These are phyloP conservation scores for Corbicula japonica DNA, from an alignment of 2,888 invertebrate species.

Conservation along the genomic window DNA sequence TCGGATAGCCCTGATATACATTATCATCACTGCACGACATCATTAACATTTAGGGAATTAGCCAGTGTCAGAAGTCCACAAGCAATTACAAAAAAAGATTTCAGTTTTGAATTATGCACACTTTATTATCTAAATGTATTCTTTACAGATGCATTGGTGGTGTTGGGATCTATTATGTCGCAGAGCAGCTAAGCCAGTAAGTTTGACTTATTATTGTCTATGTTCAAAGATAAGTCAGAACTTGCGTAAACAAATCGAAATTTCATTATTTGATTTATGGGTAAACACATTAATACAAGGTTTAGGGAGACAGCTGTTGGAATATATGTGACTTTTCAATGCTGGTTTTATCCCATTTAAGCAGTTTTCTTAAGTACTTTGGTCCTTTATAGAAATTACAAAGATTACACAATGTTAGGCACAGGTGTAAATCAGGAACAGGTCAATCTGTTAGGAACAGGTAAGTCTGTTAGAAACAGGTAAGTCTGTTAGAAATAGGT, in stretches of 20 bases:
- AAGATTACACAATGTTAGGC: no score
- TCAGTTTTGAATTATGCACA: not conserved
- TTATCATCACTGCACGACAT: not conserved
- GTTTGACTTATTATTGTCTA: constrained; percentile 9
- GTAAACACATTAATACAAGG: not conserved
- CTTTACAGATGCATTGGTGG: constrained; percentile 82
- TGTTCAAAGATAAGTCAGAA: not conserved
- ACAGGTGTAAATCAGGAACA: no score
- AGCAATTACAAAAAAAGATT: not conserved
- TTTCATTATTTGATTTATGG: no score
- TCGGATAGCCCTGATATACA: not conserved
- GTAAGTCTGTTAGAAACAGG: no score
- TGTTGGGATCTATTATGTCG: constrained; percentile 77
- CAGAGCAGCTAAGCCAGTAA: constrained; percentile 74
- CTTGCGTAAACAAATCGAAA: not conserved
- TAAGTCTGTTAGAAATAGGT: no score
- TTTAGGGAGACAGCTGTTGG: not conserved
- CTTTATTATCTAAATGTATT: not conserved
- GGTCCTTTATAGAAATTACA: not conserved
- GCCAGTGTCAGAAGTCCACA: not conserved
- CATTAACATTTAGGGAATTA: not conserved
- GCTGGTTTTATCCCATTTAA: not conserved
- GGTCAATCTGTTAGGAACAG: no score
- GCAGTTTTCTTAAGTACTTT: not conserved
- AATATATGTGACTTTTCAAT: not conserved